A percentile compares a stretch with the other conserved stretches of the same genome.
phyloP scores from a whole-genome alignment of 2,113 vertebrate species.

The Ahaetulla prasina region DNA sequence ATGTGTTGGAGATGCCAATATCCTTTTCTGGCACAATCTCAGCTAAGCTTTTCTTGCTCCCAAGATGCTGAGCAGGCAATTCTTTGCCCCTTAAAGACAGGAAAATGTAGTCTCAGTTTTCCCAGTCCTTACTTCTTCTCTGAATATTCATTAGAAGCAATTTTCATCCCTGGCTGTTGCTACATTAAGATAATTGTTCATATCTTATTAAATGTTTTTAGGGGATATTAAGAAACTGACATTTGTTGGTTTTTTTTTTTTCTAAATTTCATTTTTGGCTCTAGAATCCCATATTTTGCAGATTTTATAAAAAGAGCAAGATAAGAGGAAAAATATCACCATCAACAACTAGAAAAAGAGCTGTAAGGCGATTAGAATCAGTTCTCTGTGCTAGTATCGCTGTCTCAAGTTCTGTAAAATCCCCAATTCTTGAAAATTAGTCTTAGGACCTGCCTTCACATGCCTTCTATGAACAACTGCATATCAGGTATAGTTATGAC shows the following conservation, averaged over 20 bases:
- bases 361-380: not conserved
- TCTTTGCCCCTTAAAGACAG: not conserved
- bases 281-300: not conserved
- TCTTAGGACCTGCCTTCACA: not conserved
- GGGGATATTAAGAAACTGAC: not conserved
- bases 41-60: not conserved
- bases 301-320: not conserved
- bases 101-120: not conserved
- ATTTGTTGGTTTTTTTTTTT: not conserved
- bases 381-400: not conserved
- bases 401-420: not conserved
- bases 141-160: not conserved
- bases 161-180: not conserved
- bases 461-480: not conserved
- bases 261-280: not conserved
- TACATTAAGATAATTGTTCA: not conserved
- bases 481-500: not conserved
- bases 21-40: not conserved
- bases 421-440: not conserved
- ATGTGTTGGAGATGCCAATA: not conserved
- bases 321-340: not conserved
- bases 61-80: not conserved
- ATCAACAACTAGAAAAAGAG: not conserved
- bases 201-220: not conserved
- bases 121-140: not conserved